Percentiles rank a stretch among this genome's conserved stretches.
Evolutionary conservation across 2,113 vertebrate genomes (phyloP).

Genomic region (Brachypteracias leptosomus): DNA sequence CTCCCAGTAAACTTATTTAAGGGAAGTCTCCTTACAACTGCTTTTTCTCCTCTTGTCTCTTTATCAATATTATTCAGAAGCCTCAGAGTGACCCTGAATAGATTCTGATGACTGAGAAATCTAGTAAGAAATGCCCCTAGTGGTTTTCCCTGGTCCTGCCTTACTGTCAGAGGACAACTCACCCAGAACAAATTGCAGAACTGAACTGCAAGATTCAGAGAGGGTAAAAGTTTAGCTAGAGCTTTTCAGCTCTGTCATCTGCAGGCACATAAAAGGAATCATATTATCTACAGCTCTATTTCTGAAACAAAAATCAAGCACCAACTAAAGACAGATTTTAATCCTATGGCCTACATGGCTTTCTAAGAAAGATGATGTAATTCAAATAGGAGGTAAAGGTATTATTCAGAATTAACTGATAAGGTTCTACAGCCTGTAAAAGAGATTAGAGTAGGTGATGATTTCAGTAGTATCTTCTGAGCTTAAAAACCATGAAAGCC

Average conservation of each 20-base stretch:
- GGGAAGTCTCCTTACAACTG: not conserved
- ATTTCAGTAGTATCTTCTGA: conserved; percentile 6
- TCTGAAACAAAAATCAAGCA: not conserved
- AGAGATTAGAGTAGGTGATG: not conserved
- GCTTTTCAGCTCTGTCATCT: not conserved
- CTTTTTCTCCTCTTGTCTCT: not conserved
- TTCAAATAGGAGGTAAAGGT: not conserved
- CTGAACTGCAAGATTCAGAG: not conserved
- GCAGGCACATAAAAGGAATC: not conserved
- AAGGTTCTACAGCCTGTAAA: not conserved
- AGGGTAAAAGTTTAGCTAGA: not conserved
- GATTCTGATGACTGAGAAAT: not conserved
- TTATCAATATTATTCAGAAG: not conserved
- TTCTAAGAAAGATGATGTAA: not conserved
- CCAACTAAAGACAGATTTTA: not conserved
- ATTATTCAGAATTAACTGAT: not conserved
- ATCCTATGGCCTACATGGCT: not conserved
- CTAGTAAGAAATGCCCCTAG: not conserved
- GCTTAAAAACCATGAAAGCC: not conserved
- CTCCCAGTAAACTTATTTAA: not conserved
- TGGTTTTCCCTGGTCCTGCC: not conserved
- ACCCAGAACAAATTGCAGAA: not conserved
- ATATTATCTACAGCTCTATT: not conserved
- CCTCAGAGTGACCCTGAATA: not conserved
- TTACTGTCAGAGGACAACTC: not conserved